A percentile compares a stretch with the other conserved stretches of the same genome.
Evolutionary conservation across 1,140 invertebrate species (phyloP).

Genomic region (Drosophila pandora): DNA sequence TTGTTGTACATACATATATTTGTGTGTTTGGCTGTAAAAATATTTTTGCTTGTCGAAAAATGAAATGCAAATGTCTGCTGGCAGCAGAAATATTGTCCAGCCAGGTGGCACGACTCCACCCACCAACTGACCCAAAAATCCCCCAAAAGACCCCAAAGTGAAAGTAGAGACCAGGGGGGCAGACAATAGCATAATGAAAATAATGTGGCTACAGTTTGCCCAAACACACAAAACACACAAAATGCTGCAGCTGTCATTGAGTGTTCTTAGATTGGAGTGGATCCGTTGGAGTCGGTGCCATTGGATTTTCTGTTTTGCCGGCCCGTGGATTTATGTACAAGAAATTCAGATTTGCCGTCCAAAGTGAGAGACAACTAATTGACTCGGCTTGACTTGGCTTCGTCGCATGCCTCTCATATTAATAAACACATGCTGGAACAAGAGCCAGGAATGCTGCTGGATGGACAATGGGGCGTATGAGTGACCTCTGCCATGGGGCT

Average conservation of each 20-base stretch:
- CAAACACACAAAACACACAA: slow-evolving; percentile 11
- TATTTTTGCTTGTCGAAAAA: slow-evolving; percentile 78
- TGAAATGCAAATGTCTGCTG: slow-evolving; percentile 75
- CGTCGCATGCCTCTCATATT: slow-evolving; percentile 55
- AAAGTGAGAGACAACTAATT: slow-evolving; percentile 51
- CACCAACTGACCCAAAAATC: slow-evolving; percentile 4
- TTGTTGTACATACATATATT: slow-evolving; percentile 25
- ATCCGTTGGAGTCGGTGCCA: neutral
- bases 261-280: slow-evolving; percentile 51
- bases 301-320: neutral
- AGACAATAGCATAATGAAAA: slow-evolving; percentile 74
- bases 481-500: slow-evolving; percentile 28
- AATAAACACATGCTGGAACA: slow-evolving; percentile 59
- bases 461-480: slow-evolving; percentile 34
- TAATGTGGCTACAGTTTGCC: slow-evolving; percentile 73
- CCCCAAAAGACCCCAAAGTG: slow-evolving; percentile 25
- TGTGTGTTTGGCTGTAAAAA: slow-evolving; percentile 43
- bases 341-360: slow-evolving; percentile 40
- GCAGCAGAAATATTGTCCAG: slow-evolving; percentile 65
- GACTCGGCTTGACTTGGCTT: slow-evolving; percentile 36
- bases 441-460: slow-evolving; percentile 31
- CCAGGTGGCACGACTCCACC: slow-evolving; percentile 43
- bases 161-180: slow-evolving; percentile 47
- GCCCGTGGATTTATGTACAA: slow-evolving; percentile 56
- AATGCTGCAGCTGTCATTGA: slow-evolving; percentile 74